These are phyloP conservation scores for Lampris megalopsis DNA, from an alignment of 2,113 vertebrate genomes.

Conservation along the genomic window DNA sequence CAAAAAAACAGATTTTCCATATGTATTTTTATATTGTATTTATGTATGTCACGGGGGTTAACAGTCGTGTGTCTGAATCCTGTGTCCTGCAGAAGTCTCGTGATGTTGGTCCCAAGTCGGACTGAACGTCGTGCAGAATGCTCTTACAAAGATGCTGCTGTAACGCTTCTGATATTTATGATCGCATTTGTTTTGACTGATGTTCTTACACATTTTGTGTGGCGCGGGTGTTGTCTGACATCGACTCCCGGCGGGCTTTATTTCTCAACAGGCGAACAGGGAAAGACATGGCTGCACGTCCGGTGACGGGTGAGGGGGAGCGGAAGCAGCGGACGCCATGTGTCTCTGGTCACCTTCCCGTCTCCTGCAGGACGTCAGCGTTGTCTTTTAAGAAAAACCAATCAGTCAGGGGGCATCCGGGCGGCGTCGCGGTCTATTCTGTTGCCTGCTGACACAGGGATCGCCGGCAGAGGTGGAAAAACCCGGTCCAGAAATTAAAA, in stretches of 20 bases:
- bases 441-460: no score
- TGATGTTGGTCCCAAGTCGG: slow-evolving; percentile 2
- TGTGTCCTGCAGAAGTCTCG: slow-evolving; percentile 19
- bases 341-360: slow-evolving; percentile 14
- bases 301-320: slow-evolving; percentile 42
- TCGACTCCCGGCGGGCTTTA: slow-evolving; percentile 28
- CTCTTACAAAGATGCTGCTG: slow-evolving; percentile 72
- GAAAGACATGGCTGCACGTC: slow-evolving; percentile 33
- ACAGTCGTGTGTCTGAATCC: slow-evolving; percentile 26
- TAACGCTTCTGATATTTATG: slow-evolving; percentile 64
- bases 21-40: slow-evolving; percentile 78
- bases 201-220: slow-evolving; percentile 24
- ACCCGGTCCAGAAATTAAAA: no score
- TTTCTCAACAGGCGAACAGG: slow-evolving; percentile 18
- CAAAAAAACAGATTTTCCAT: slow-evolving; percentile 57
- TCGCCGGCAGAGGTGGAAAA: no score
- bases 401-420: no score
- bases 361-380: slow-evolving; percentile 12
- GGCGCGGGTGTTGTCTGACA: slow-evolving; percentile 12
- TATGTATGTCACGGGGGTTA: slow-evolving; percentile 63
- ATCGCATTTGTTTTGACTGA: slow-evolving; percentile 42
- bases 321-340: slow-evolving; percentile 9
- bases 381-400: neutral
- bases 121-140: slow-evolving; percentile 41
- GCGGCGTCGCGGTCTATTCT: no score